A percentile compares a stretch with the other conserved stretches of the same genome.
Evolutionary conservation across 2,113 vertebrate species (phyloP).

Genomic region (Mormyrus iriodes): DNA sequence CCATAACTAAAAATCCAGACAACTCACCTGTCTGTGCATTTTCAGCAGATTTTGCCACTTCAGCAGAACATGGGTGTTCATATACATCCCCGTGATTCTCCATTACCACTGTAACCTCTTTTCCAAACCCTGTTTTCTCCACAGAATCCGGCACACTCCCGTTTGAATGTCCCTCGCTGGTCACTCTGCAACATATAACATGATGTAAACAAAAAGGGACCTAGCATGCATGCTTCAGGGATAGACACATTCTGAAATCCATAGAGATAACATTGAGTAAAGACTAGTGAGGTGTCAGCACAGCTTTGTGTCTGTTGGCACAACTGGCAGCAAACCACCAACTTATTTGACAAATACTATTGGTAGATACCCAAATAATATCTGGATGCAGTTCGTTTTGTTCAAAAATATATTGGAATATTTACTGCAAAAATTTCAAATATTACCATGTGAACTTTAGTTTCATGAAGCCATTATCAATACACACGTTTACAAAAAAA

Average conservation of each 20-base stretch:
- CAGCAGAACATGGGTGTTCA: not conserved
- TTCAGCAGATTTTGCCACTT: not conserved
- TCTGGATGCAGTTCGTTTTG: not conserved
- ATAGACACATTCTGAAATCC: not conserved
- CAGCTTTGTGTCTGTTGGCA: not conserved
- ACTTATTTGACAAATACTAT: not conserved
- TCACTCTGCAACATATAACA: constrained; percentile 24
- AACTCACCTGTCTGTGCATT: constrained; percentile 27
- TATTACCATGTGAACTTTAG: not conserved
- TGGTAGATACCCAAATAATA: not conserved
- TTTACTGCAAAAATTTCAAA: not conserved
- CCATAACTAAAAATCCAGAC: not conserved
- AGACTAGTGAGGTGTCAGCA: not conserved
- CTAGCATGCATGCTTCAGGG: not conserved
- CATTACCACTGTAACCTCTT: not conserved
- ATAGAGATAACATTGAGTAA: not conserved
- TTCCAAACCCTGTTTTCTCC: not conserved
- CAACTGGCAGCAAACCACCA: not conserved
- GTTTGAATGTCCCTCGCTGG: constrained; percentile 25
- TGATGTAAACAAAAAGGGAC: not conserved
- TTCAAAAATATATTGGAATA: not conserved
- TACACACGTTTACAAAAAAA: not conserved
- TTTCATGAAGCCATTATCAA: not conserved
- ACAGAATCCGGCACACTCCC: constrained; percentile 10
- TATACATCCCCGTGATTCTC: not conserved